Evolutionary conservation across 53 echinoderm and acorn worm species (phyloP).

Genomic region (Crossaster papposus): DNA sequence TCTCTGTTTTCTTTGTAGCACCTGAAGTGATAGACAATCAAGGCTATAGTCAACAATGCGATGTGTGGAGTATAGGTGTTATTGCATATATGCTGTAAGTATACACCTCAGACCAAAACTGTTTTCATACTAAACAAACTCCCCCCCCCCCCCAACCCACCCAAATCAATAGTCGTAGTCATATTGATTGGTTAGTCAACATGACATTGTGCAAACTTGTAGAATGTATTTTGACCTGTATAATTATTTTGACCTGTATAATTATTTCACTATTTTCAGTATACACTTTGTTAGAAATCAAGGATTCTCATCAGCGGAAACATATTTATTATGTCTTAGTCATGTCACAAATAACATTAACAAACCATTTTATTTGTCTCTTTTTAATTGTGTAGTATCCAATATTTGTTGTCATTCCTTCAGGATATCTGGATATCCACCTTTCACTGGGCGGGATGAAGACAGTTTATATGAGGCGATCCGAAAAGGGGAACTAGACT

Average conservation of each 20-base stretch:
- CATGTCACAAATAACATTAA: too few species aligned
- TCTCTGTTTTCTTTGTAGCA: conserved; percentile 60
- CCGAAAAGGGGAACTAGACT: conserved; percentile 87
- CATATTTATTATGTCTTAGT: too few species aligned
- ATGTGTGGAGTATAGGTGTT: conserved; percentile 99
- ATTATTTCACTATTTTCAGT: too few species aligned
- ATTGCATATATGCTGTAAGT: conserved; percentile 96
- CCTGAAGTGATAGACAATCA: conserved; percentile 98
- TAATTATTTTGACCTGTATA: too few species aligned
- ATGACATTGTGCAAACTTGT: too few species aligned
- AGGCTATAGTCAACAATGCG: conserved; percentile 98
- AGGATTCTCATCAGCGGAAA: too few species aligned
- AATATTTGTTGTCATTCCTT: neutral
- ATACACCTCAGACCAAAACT: neutral
- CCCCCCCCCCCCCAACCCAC: neutral
- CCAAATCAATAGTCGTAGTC: too few species aligned
- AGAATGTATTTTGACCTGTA: too few species aligned
- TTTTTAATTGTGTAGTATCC: neutral
- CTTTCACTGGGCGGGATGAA: conserved; percentile 92
- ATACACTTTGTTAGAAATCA: too few species aligned
- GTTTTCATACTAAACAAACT: neutral
- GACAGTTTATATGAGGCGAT: conserved; percentile 91
- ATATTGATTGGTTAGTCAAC: too few species aligned
- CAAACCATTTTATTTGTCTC: too few species aligned
- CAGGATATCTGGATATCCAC: conserved; percentile 83